Conservation (phyloP, 2,888 invertebrate species). For the Cacoxenus indagator region DNA sequence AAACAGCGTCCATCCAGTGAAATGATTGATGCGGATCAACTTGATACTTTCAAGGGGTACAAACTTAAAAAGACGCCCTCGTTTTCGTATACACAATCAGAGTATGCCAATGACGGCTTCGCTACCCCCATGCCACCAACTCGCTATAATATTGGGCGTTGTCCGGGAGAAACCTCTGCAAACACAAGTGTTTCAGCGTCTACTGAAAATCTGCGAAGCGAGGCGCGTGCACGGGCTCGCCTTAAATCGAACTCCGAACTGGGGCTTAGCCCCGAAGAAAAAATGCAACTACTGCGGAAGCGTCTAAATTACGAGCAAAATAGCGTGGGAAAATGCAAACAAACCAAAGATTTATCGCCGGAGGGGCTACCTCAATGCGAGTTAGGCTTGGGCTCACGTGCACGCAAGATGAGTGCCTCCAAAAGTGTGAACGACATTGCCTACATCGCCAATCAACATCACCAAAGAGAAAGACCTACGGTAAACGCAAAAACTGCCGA, state of each 20-base stretch:
- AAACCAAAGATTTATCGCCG: constrained; percentile 3
- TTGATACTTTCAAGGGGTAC: constrained; percentile 53
- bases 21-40: constrained; percentile 57
- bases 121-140: constrained; percentile 39
- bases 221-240: constrained; percentile 77
- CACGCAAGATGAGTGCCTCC: constrained; percentile 69
- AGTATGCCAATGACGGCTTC: constrained; percentile 35
- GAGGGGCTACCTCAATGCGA: not conserved
- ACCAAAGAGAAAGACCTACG: constrained; percentile 35
- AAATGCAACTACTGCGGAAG: constrained; percentile 73
- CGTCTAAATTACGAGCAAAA: constrained; percentile 62
- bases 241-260: constrained; percentile 82
- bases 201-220: constrained; percentile 76
- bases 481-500: constrained; percentile 55
- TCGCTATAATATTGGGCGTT: constrained; percentile 33
- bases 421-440: constrained; percentile 70
- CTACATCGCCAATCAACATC: constrained; percentile 57
- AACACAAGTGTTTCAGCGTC: constrained; percentile 47
- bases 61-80: constrained; percentile 69
- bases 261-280: constrained; percentile 80
- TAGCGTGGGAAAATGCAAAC: constrained; percentile 3
- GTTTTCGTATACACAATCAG: constrained; percentile 42
- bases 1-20: constrained; percentile 69
- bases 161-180: constrained; percentile 19
- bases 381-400: constrained; percentile 51